These are phyloP conservation scores for Rhynchonycteris naso DNA, from an alignment of 2,797 vertebrate genomes.

Conservation along the genomic window DNA sequence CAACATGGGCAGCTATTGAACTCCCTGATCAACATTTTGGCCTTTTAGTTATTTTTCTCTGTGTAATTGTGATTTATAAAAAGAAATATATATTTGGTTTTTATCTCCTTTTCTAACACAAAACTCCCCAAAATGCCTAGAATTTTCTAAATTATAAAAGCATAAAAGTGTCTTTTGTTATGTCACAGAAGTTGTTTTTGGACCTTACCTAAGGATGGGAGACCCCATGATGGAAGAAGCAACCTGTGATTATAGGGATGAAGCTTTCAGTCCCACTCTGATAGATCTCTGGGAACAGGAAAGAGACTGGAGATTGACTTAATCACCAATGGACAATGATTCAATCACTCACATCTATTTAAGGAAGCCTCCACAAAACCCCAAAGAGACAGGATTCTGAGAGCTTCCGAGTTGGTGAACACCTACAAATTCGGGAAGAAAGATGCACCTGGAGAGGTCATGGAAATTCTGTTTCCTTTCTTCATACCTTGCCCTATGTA, in stretches of 20 bases:
- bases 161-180: background rate
- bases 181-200: background rate
- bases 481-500: background rate
- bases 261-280: background rate
- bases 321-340: background rate
- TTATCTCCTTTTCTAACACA: background rate
- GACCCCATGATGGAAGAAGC: background rate
- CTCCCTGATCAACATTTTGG: background rate
- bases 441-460: fast-evolving
- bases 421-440: background rate
- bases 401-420: background rate
- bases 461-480: background rate
- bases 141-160: background rate
- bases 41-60: background rate
- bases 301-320: background rate
- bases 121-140: background rate
- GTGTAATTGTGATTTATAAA: background rate
- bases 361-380: background rate
- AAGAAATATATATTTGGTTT: background rate
- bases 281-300: background rate
- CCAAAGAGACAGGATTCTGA: background rate
- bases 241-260: background rate
- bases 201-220: background rate
- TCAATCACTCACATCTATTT: background rate
- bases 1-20: background rate